These are phyloP conservation scores for Lithodes maja DNA, from an alignment of 2,888 invertebrate genomes.

Conservation along the genomic window DNA sequence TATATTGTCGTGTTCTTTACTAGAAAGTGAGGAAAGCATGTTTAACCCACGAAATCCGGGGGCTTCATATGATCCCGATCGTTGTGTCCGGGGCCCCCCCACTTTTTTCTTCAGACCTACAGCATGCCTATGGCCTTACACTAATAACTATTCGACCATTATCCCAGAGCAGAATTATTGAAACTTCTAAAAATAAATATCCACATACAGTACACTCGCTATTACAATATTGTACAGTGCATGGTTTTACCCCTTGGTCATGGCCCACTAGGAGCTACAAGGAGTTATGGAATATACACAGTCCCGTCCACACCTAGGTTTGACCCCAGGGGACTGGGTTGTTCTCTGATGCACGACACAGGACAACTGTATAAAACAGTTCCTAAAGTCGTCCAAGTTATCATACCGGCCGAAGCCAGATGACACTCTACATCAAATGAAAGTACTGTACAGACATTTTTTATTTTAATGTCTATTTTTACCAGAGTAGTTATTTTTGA, in stretches of 20 bases:
- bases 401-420: slow-evolving; percentile 14
- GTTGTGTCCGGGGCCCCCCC: too few species aligned
- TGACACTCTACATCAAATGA: neutral
- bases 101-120: too few species aligned
- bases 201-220: too few species aligned
- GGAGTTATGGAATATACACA: slow-evolving; percentile 45
- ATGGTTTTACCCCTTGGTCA: slow-evolving; percentile 15
- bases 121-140: neutral
- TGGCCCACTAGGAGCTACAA: slow-evolving; percentile 30
- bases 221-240: slow-evolving; percentile 19
- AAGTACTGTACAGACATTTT: too few species aligned
- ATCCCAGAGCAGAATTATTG: too few species aligned
- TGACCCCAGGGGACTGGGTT: slow-evolving; percentile 48
- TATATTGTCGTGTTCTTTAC: neutral
- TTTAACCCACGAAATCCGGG: too few species aligned
- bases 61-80: too few species aligned
- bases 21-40: too few species aligned
- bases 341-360: slow-evolving; percentile 46
- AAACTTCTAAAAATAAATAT: too few species aligned
- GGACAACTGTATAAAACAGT: slow-evolving; percentile 42
- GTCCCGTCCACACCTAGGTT: slow-evolving; percentile 38
- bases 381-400: slow-evolving; percentile 33
- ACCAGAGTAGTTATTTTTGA: too few species aligned
- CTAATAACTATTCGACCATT: too few species aligned
- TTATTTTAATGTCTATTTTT: too few species aligned